Conservation (phyloP, 2,113 vertebrate species). For the Oceanodroma tethys region DNA sequence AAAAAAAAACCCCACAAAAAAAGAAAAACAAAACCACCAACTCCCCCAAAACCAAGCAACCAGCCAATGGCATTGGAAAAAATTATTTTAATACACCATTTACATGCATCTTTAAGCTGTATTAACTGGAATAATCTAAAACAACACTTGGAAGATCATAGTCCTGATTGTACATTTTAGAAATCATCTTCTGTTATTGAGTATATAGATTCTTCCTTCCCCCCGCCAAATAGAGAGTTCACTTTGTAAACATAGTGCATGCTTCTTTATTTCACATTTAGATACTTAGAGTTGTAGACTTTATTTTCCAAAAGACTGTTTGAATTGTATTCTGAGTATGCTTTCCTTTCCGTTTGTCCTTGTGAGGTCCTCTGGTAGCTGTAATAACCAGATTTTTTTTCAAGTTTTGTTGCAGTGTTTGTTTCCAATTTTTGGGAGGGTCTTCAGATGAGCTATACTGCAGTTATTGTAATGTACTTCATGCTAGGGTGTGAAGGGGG, state of each 20-base stretch:
- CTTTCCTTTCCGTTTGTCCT: background rate
- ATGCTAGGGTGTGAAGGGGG: background rate
- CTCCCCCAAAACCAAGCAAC: background rate
- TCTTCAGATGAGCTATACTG: background rate
- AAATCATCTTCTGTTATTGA: background rate
- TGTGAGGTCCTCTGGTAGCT: background rate
- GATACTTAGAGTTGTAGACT: background rate
- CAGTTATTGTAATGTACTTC: background rate
- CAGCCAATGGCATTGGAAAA: background rate
- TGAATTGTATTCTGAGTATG: background rate
- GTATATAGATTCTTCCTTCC: background rate
- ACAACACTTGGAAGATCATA: background rate
- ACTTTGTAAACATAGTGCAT: background rate
- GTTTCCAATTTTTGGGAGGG: background rate
- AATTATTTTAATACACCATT: background rate
- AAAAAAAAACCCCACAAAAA: background rate
- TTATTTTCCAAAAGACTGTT: background rate
- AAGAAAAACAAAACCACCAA: background rate
- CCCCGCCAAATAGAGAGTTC: background rate
- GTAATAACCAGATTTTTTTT: background rate
- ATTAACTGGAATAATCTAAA: background rate
- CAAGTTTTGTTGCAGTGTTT: background rate
- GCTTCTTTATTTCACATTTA: background rate
- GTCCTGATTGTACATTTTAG: background rate
- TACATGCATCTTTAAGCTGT: background rate